Evolutionary conservation across 2,888 invertebrate genomes (phyloP).

Genomic region (Chrysomela aeneicollis): DNA sequence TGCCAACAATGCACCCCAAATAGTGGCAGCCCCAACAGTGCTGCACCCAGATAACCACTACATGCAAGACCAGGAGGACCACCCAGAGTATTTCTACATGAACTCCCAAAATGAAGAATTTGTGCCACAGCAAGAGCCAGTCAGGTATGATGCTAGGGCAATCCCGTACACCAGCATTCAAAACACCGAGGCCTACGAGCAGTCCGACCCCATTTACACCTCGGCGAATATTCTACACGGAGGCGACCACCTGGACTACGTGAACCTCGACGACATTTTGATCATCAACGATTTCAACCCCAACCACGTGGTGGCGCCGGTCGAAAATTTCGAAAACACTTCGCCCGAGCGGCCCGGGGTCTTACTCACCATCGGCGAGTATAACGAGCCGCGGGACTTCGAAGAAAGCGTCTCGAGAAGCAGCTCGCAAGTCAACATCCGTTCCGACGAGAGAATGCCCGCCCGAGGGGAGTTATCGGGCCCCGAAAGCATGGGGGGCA

Average conservation of each 20-base stretch:
- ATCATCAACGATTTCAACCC: constrained; percentile 56
- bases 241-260: constrained; percentile 58
- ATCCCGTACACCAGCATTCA: constrained; percentile 33
- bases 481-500: constrained; percentile 83
- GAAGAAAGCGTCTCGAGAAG: constrained; percentile 58
- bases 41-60: constrained; percentile 23
- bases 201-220: constrained; percentile 51
- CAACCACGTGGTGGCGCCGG: constrained; percentile 54
- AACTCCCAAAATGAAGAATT: constrained; percentile 27
- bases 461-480: constrained; percentile 86
- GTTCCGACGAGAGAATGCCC: constrained; percentile 88
- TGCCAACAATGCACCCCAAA: constrained; percentile 30
- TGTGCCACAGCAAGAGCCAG: constrained; percentile 15
- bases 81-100: constrained; percentile 38
- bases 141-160: constrained; percentile 14
- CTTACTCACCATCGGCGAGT: constrained; percentile 56
- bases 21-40: constrained; percentile 28
- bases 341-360: constrained; percentile 51
- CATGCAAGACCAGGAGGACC: constrained; percentile 37
- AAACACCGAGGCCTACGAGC: constrained; percentile 40
- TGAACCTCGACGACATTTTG: constrained; percentile 64
- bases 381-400: constrained; percentile 55
- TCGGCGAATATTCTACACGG: constrained; percentile 52
- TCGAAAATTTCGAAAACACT: constrained; percentile 55
- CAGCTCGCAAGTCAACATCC: constrained; percentile 78